Conservation (phyloP, 2,797 vertebrate genomes). For the Rhinophrynus dorsalis region DNA sequence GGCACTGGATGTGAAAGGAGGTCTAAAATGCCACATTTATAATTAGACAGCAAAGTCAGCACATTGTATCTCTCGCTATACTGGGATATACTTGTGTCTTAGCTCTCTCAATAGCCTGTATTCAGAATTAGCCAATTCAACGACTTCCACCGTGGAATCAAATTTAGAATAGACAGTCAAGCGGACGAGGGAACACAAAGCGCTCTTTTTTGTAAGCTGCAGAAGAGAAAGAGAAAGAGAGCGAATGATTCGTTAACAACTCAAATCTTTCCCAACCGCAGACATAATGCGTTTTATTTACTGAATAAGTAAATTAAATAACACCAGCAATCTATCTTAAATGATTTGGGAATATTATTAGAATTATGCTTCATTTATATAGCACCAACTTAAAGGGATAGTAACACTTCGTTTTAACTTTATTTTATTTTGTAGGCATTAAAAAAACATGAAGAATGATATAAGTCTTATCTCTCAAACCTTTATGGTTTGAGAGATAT, state of each 20-base stretch:
- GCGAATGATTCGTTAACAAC: not conserved
- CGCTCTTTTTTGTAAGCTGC: slow-evolving; percentile 2
- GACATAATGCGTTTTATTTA: not conserved
- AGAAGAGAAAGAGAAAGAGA: not conserved
- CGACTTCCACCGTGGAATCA: slow-evolving; percentile 63
- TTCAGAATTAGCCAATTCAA: slow-evolving; percentile 74
- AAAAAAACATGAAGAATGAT: too few species aligned
- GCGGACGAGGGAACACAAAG: slow-evolving; percentile 8
- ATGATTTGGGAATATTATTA: too few species aligned
- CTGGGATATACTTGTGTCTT: slow-evolving; percentile 82
- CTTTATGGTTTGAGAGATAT: too few species aligned
- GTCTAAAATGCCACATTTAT: slow-evolving; percentile 98
- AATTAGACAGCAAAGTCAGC: slow-evolving; percentile 99
- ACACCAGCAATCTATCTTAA: too few species aligned
- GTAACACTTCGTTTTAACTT: too few species aligned
- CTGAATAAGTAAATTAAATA: not conserved
- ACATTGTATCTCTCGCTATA: slow-evolving; percentile 91
- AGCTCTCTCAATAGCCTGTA: slow-evolving; percentile 73
- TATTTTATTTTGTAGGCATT: too few species aligned
- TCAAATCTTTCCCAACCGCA: not conserved
- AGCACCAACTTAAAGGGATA: too few species aligned
- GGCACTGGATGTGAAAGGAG: slow-evolving; percentile 86
- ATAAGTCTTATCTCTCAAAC: too few species aligned
- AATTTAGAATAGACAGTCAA: slow-evolving; percentile 50
- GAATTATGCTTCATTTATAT: too few species aligned